Base-by-base conservation (phyloP, 2,888 invertebrate species). In the Habrosyne pyritoides region DNA sequence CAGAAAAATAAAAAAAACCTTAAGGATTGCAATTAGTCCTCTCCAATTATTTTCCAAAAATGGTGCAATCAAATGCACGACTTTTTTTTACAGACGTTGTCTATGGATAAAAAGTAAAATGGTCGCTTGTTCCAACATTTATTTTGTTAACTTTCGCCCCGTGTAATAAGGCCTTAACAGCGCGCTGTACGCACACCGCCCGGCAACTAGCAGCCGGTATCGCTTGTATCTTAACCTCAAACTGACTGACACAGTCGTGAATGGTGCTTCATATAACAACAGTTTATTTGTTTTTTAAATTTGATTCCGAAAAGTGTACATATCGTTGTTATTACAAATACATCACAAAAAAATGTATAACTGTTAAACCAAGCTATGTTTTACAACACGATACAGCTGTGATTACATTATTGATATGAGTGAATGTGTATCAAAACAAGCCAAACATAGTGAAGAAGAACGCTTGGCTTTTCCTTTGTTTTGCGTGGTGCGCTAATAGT, bases 181-280 rank as follows among this genome's bases (percentile, higher is more conserved):
- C 78, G 83, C 78, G 85, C 81, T 79, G 84, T 81, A 83, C 83
- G 81, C 83, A 24, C 24, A 3, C 24, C 24, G 24, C 83, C 83
- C 81, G 82, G 75, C 81, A 78, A 77, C 83, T 84, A 84, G 84
- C 88, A 81, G 84, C 87, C 88, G 88, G 89, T 83, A 86, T 81
- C 83, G 89, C 84, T 86, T 86, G 89, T 89, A 88, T 90, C 87
- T 89, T 91, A 91, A 92, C 92, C 92, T 91, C 89, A 92, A 91
- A 91, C 86, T 83, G 87, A 87, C 88, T 83, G 88, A 88, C 88
- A 87, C 89, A 87, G 89, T 86, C 89, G 90, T 87, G 88, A 89
- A 83, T 84, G 85, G 81, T 86, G 89, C 86, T 83, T 86, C 86
- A 81, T 83, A 84, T 85, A 85, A 86, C 83, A 79, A 84, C 84